phyloP scores from a whole-genome alignment of 2,888 invertebrate genomes.

The Microctonus hyperodae region DNA sequence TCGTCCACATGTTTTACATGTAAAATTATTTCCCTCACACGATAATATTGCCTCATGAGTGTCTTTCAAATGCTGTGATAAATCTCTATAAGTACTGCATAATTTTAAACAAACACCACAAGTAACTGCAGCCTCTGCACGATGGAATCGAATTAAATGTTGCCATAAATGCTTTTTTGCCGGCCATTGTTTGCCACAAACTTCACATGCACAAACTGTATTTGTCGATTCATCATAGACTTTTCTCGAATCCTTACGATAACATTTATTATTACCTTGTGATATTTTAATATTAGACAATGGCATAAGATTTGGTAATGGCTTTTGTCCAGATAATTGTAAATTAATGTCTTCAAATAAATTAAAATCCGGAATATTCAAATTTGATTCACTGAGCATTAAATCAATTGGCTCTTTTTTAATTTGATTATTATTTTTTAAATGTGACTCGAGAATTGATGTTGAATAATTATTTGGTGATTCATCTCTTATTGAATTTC shows the following conservation, averaged over 20 bases:
- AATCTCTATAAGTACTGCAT: conserved; percentile 64
- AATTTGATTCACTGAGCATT: conserved; percentile 48
- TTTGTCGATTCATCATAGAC: conserved; percentile 66
- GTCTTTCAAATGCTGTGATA: conserved; percentile 64
- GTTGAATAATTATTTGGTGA: conserved; percentile 37
- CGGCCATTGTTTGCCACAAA: conserved; percentile 70
- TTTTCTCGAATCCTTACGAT: conserved; percentile 63
- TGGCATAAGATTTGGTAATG: conserved; percentile 59
- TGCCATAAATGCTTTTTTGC: conserved; percentile 71
- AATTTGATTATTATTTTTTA: conserved; percentile 58
- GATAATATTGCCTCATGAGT: conserved; percentile 65
- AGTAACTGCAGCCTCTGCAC: conserved; percentile 67
- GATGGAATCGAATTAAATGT: conserved; percentile 68
- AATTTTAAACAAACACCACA: conserved; percentile 69
- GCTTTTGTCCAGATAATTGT: conserved; percentile 58
- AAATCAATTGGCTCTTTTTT: conserved; percentile 47
- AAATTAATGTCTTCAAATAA: conserved; percentile 61
- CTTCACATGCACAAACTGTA: conserved; percentile 64
- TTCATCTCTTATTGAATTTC: conserved; percentile 33
- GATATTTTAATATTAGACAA: conserved; percentile 46
- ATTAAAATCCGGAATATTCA: conserved; percentile 61
- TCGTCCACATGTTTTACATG: conserved; percentile 66
- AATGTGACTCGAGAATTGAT: conserved; percentile 56
- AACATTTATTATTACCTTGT: conserved; percentile 49
- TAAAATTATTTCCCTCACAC: conserved; percentile 68